These are phyloP conservation scores for Drosophila subsilvestris DNA, from an alignment of 2,888 invertebrate species.

Conservation along the genomic window DNA sequence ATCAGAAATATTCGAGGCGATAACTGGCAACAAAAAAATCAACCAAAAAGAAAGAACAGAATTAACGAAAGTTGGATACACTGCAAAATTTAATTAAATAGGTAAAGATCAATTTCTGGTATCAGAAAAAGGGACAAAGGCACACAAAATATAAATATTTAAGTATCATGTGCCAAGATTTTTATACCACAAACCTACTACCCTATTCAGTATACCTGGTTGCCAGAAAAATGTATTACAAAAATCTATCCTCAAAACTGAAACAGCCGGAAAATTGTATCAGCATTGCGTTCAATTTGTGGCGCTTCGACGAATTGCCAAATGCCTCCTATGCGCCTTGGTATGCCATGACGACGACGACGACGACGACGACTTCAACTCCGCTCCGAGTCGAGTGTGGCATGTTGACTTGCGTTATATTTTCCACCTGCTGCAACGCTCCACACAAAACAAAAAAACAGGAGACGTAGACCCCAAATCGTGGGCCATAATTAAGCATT, in stretches of 20 bases:
- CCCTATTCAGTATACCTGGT: not conserved
- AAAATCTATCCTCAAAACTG: conserved; percentile 37
- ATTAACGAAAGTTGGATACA: not conserved
- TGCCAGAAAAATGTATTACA: not conserved
- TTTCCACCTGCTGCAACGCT: conserved; percentile 74
- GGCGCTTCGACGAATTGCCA: conserved; percentile 66
- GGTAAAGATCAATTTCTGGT: not conserved
- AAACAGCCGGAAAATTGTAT: conserved; percentile 63
- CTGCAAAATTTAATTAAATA: not conserved
- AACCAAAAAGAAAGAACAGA: conserved; percentile 1
- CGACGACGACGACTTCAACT: conserved; percentile 11
- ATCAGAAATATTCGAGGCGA: conserved; percentile 18
- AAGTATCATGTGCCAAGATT: not conserved
- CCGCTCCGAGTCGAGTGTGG: conserved; percentile 36
- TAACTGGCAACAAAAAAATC: conserved; percentile 36
- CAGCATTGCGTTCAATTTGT: conserved; percentile 57
- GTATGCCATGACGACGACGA: conserved; percentile 36
- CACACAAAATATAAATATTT: not conserved
- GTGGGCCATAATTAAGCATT: conserved; percentile 77
- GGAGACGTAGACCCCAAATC: conserved; percentile 43
- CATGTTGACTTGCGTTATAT: conserved; percentile 77
- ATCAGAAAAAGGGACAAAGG: not conserved
- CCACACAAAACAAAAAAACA: conserved; percentile 27
- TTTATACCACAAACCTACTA: not conserved
- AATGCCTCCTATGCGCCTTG: conserved; percentile 47